Evolutionary conservation across 2,888 invertebrate species (phyloP), one percentile per base, ranked within the genome.

Genomic region (Amphipoea lucens): DNA sequence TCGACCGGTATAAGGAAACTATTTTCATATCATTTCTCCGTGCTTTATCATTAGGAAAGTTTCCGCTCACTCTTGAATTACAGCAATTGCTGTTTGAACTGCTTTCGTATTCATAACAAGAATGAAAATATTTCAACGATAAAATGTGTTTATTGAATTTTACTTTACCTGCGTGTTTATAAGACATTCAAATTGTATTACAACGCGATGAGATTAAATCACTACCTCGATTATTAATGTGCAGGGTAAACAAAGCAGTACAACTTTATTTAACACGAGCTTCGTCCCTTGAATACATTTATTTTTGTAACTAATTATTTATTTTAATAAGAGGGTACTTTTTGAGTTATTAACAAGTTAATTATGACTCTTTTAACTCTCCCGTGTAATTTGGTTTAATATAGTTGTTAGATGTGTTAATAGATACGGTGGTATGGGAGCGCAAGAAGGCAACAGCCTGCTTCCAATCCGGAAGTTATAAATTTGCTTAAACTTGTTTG

Each of bases 401-500:
- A 70, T 82, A 81, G 79, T 75, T 76, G 77, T 80, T 76, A 77
- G 74, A 79, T 88, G 74, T 75, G 80, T 85, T 77, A 36, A 68
- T 81, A 83, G 77, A 87, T 83, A 76, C 9, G 40, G 69, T 40
- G 67, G 70, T 78, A 74, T 48, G 78, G 69, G 51, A 75, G 79
- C 88, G 83, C 88, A 88, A 90, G 89, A 89, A 90, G 92, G 92
- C 92, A 93, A 91, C 94, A 93, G 94, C 89, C 91, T 90, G 93
- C 92, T 92, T 92, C 91, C 92, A 93, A 95, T 94, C 92, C 93
- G 93, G 94, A 96, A 96, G 94, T 96, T 96, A 96, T 96, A 95
- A 96, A 96, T 96, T 96, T 96, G 93, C 94, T 94, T 95, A 95
- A 96, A 96, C 92, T 96, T 96, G 96, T 96, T 96, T 96, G 94